Percentiles rank a stretch among this genome's conserved stretches.
These are phyloP conservation scores for Hestina assimilis DNA, from an alignment of 1,140 invertebrate species.

Conservation along the genomic window DNA sequence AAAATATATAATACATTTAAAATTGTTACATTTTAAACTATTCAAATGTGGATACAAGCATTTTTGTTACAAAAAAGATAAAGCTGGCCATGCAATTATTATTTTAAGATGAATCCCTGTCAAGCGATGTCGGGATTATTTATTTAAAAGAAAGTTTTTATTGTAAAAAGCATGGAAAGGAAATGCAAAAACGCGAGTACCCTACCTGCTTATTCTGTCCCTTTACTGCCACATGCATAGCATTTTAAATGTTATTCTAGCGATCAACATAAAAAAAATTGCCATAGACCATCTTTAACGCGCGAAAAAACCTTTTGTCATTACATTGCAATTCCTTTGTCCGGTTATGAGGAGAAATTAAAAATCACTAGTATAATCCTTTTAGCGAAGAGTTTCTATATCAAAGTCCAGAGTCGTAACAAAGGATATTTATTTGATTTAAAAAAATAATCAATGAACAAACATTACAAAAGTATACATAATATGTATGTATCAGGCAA, in stretches of 20 bases:
- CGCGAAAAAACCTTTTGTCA: constrained; percentile 54
- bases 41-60: too few relatives aligned
- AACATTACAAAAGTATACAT: constrained; percentile 16
- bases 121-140: constrained; percentile 72
- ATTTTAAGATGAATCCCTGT: constrained; percentile 74
- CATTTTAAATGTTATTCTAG: constrained; percentile 39
- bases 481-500: constrained; percentile 2
- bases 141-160: constrained; percentile 79
- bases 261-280: constrained; percentile 58
- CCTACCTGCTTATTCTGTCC: constrained; percentile 58
- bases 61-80: constrained; percentile 34
- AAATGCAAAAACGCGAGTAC: constrained; percentile 74
- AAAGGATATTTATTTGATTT: constrained; percentile 5
- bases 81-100: constrained; percentile 58
- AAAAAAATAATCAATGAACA: constrained; percentile 26
- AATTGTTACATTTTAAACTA: constrained; percentile 17
- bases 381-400: constrained; percentile 30
- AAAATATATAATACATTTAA: too few relatives aligned
- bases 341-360: constrained; percentile 35
- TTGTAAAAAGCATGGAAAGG: constrained; percentile 74
- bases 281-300: constrained; percentile 49
- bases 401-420: background rate
- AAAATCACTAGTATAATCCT: constrained; percentile 58
- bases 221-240: constrained; percentile 65
- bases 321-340: constrained; percentile 48